Conservation (phyloP, 2,888 invertebrate genomes). For the Tipula vernalis region DNA sequence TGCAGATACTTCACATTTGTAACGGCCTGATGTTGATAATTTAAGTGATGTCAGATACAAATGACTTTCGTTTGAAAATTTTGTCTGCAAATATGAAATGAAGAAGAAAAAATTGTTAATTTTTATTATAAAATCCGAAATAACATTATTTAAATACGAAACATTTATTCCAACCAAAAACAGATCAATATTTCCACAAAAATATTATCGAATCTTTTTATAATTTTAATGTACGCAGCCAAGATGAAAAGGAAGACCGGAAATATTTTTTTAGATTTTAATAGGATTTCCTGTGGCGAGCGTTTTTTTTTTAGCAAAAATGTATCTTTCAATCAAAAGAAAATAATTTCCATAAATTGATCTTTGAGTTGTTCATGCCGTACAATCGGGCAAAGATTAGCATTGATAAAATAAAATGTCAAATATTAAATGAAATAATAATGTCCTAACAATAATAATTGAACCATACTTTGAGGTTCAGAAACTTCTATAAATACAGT, state of each 20-base stretch:
- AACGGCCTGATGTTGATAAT: constrained; percentile 8
- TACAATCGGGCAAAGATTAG: not conserved
- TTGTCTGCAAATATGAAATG: not conserved
- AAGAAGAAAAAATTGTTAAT: not conserved
- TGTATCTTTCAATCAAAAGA: not conserved
- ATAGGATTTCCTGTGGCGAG: not conserved
- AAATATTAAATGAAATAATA: not conserved
- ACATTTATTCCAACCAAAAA: not conserved
- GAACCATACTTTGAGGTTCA: not conserved
- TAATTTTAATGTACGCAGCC: not conserved
- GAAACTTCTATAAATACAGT: not conserved
- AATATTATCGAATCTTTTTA: not conserved
- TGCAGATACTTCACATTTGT: not conserved
- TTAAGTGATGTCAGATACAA: not conserved
- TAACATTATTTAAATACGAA: not conserved
- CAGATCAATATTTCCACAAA: not conserved
- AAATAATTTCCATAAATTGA: not conserved
- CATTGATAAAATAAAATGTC: not conserved
- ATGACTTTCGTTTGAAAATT: constrained; percentile 9
- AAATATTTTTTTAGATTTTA: not conserved
- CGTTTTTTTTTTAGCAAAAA: not conserved
- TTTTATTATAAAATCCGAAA: not conserved
- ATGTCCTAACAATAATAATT: not conserved
- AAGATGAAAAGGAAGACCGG: not conserved
- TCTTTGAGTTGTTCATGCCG: not conserved